These are phyloP conservation scores for Zelleria hepariella DNA, from an alignment of 2,888 invertebrate species.

Conservation along the genomic window DNA sequence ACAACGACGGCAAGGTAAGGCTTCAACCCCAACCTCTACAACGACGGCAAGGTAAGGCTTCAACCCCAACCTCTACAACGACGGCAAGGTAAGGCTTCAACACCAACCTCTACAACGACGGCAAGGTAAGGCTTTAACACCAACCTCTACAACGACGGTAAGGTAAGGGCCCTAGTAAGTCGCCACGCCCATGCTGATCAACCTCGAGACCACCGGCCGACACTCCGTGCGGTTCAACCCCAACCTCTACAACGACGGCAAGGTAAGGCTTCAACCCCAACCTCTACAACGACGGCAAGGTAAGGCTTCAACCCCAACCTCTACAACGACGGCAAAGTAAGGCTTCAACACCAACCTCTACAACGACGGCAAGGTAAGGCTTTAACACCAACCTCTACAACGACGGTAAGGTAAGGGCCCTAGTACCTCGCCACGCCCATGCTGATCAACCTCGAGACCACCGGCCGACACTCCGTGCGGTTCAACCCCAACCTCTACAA, in stretches of 20 bases:
- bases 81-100: slow-evolving; percentile 85
- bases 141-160: slow-evolving; percentile 95
- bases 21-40: slow-evolving; percentile 95
- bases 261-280: slow-evolving; percentile 86
- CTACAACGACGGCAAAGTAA: slow-evolving; percentile 90
- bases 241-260: slow-evolving; percentile 95
- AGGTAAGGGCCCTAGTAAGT: too few relatives aligned
- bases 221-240: slow-evolving; percentile 94
- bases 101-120: too few relatives aligned
- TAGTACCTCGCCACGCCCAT: slow-evolving; percentile 88
- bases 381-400: too few relatives aligned
- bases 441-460: slow-evolving; percentile 92
- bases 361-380: slow-evolving; percentile 88
- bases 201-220: slow-evolving; percentile 90
- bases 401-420: too few relatives aligned
- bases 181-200: slow-evolving; percentile 89
- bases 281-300: slow-evolving; percentile 94
- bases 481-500: slow-evolving; percentile 96
- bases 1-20: slow-evolving; percentile 88
- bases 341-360: slow-evolving; percentile 94
- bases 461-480: slow-evolving; percentile 88
- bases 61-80: slow-evolving; percentile 96
- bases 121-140: too few relatives aligned
- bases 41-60: slow-evolving; percentile 88
- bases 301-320: slow-evolving; percentile 87